phyloP scores from a whole-genome alignment of 2,113 vertebrate species.

The Callorhinus ursinus region DNA sequence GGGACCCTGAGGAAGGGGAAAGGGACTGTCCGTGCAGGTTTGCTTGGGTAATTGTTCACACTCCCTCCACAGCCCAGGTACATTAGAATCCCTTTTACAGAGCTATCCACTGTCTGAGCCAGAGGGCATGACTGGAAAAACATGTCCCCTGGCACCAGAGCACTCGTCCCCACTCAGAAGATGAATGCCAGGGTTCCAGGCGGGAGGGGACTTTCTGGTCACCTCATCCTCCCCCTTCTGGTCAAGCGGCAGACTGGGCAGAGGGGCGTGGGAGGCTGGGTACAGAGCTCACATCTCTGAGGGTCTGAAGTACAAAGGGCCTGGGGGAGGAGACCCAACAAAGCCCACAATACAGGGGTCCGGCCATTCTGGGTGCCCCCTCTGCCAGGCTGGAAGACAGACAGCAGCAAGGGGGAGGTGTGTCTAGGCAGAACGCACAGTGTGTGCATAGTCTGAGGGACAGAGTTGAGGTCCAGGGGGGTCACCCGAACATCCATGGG shows the following conservation, averaged over 20 bases:
- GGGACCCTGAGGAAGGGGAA: not conserved
- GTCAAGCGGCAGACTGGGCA: not conserved
- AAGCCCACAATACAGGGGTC: not conserved
- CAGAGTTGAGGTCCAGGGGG: not conserved
- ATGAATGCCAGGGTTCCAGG: not conserved
- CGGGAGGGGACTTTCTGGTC: not conserved
- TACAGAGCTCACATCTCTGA: not conserved
- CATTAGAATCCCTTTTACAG: not conserved
- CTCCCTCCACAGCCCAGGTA: not conserved
- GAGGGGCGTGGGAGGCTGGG: rapidly evolving
- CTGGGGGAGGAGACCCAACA: not conserved
- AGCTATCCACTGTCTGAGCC: not conserved
- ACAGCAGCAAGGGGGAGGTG: not conserved
- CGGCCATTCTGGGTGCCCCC: not conserved
- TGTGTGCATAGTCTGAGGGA: not conserved
- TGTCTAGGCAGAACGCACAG: not conserved
- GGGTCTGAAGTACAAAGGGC: too few species aligned
- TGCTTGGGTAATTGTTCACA: not conserved
- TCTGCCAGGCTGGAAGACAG: not conserved
- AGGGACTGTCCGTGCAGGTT: not conserved
- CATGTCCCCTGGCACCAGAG: constrained; percentile 31
- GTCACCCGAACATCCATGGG: not conserved
- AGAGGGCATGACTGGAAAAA: constrained; percentile 42
- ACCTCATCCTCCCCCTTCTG: not conserved
- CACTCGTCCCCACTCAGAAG: not conserved